phyloP scores from a whole-genome alignment of 2,888 invertebrate genomes.

The Drosophila helvetica region DNA sequence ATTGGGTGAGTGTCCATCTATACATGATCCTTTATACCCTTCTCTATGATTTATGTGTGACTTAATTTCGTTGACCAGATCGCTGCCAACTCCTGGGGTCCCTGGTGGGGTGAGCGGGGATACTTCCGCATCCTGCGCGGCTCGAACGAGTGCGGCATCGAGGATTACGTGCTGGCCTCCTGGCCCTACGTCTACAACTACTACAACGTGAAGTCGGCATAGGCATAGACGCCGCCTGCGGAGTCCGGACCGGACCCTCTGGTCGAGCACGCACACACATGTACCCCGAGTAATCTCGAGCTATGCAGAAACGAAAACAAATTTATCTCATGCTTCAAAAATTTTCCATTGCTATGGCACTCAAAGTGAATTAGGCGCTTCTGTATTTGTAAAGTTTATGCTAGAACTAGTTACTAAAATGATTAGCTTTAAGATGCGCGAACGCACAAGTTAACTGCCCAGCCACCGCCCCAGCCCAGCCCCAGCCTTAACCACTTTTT shows the following conservation, averaged over 20 bases:
- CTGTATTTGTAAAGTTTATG: slow-evolving; percentile 70
- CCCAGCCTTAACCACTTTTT: slow-evolving; percentile 15
- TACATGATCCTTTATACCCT: not conserved
- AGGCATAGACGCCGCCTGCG: slow-evolving; percentile 31
- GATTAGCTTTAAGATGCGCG: slow-evolving; percentile 71
- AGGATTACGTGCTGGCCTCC: slow-evolving; percentile 93
- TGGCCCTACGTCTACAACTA: slow-evolving; percentile 85
- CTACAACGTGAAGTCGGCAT: slow-evolving; percentile 67
- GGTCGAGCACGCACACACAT: not conserved
- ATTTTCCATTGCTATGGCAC: slow-evolving; percentile 68
- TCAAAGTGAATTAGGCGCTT: slow-evolving; percentile 77
- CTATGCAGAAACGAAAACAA: slow-evolving; percentile 67
- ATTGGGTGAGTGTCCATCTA: slow-evolving; percentile 89
- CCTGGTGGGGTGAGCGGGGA: slow-evolving; percentile 95
- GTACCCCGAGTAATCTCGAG: slow-evolving; percentile 55
- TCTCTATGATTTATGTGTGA: not conserved
- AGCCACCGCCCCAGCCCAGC: slow-evolving; percentile 12
- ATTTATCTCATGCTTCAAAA: slow-evolving; percentile 72
- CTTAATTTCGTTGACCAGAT: slow-evolving; percentile 86
- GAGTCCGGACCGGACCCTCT: no score
- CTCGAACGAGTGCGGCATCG: slow-evolving; percentile 94
- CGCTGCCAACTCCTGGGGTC: slow-evolving; percentile 97
- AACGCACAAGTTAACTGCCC: slow-evolving; percentile 60
- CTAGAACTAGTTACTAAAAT: slow-evolving; percentile 72
- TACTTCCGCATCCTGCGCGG: slow-evolving; percentile 95